Base-by-base conservation (phyloP, 2,797 vertebrate species). In the Sebastes reedi region DNA sequence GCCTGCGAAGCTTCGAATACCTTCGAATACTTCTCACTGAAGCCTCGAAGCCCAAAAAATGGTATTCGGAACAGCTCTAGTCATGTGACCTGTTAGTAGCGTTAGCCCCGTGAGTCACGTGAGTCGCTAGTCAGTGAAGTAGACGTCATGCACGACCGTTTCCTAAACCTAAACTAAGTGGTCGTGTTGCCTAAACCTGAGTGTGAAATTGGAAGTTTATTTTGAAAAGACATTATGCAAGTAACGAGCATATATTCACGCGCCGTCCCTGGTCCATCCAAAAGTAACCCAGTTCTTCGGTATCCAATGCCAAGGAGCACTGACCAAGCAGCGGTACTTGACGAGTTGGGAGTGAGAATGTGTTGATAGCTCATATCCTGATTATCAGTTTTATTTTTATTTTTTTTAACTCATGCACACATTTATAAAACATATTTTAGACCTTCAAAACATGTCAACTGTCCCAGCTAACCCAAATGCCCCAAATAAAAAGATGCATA, bases 21-120 rank as follows among this genome's bases (percentile, higher is more conserved):
- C 42, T 46, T 46, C 1, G 3, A 46, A 46, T 46, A 46, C 1
- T 46, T 46, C 42, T 46, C 42, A 46, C 42, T 46, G 14, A 46
- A 46, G 16, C 42, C 0, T 46, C 0, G 42, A 50, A 20, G 16
- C 18, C 42, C 42, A 50, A 50, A 46, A 46, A 46, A 46, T 46
- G 6, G 3, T 50, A 20, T 50, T 50, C 42, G 0, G 16, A 0
- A 20, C 42, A 8, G 42, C 42, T 50, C 0, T 50, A 50, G 18
- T 46, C 20, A 22, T 22, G 42, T 16, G 42, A 7, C 42, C 3
- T 1, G 16, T 50, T 20, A 50, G 46, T 50, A 50, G 18, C 46
- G 18, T n/a, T 52, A 52, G 18, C 46, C 18, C 46, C 4, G 8
- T n/a, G 46, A 50, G 8, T 50, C 0, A 0, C 46, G 8, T 50